Evolutionary conservation across 2,113 vertebrate genomes (phyloP).

Genomic region (Neodontobutis hainanensis): DNA sequence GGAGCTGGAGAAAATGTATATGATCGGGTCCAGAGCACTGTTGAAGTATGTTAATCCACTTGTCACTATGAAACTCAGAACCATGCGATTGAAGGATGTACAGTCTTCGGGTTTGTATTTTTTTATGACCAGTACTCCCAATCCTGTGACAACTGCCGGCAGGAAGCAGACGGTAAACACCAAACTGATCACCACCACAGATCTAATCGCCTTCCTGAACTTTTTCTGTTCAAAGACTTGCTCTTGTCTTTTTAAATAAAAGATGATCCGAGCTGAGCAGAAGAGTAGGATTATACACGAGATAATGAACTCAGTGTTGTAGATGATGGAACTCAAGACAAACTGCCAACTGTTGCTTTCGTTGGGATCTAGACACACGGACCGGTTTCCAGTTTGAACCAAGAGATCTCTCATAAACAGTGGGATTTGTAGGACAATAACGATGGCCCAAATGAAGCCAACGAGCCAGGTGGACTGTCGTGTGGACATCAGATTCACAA

Average conservation of each 20-base stretch:
- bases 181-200: slow-evolving; percentile 24
- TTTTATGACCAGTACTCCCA: slow-evolving; percentile 19
- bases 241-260: slow-evolving; percentile 11
- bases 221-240: slow-evolving; percentile 12
- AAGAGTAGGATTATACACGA: slow-evolving; percentile 60
- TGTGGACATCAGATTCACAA: slow-evolving; percentile 46
- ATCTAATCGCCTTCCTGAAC: slow-evolving; percentile 4
- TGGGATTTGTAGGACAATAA: slow-evolving; percentile 56
- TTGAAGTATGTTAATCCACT: slow-evolving; percentile 70
- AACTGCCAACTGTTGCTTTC: background rate
- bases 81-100: background rate
- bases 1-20: slow-evolving; percentile 64
- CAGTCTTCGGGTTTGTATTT: background rate
- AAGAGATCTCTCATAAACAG: slow-evolving; percentile 41
- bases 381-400: rapidly evolving
- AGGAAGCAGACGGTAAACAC: slow-evolving; percentile 71
- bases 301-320: slow-evolving; percentile 57
- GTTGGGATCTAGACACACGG: slow-evolving; percentile 62
- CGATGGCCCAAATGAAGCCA: slow-evolving; percentile 46
- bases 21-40: slow-evolving; percentile 65
- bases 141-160: slow-evolving; percentile 57
- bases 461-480: slow-evolving; percentile 17
- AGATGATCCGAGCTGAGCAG: slow-evolving; percentile 55
- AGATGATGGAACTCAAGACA: slow-evolving; percentile 41
- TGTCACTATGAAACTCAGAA: slow-evolving; percentile 51